Base-by-base conservation (phyloP, 2,797 vertebrate genomes). In the Lagothrix lagotricha region DNA sequence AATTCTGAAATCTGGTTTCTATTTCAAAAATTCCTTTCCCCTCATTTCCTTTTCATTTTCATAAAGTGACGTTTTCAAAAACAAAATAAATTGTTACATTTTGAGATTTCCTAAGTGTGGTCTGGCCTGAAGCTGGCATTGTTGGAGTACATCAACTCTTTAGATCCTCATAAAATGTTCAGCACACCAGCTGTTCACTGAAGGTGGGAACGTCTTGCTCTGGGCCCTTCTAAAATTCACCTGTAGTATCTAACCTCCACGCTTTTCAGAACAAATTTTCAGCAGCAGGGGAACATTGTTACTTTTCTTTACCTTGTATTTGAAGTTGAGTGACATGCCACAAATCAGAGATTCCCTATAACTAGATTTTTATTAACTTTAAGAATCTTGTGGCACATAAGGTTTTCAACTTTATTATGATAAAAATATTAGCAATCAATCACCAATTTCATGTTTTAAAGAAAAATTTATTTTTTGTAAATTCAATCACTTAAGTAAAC, bases 341-440 rank as follows among this genome's bases (percentile, higher is more conserved):
- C 11, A 87, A 57, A 36, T 54, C 26, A 39, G 13, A 39, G 33
- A 4, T 75, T 82, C 48, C 19, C 24, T 83, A 24, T 4, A 2
- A 67, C n/a, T n/a, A 33, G 2, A 33, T 73, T 58, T 88, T 84
- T 70, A 70, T 58, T 54, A 58, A 83, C 3, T 77, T 94, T 79
- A 30, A 44, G 26, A 83, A 76, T 54, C 8, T 48, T 20, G 6
- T n/a, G 44, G 36, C 22, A 39, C 2, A 22, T 46, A 48, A 58
- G 3, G 4, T 17, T 80, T 80, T 67, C 70, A 46, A n/a, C 92
- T 83, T 64, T 92, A 61, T 57, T 94, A 15, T 83, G 41, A 26
- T 70, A 67, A 82, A 96, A 19, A 30, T 41, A 41, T 19, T 88
- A 79, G 48, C 7, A 64, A 76, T 89, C 92, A 58, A 76, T 89